Conservation (phyloP, 1,140 invertebrate genomes). For the Rhyacophila brunnea region DNA sequence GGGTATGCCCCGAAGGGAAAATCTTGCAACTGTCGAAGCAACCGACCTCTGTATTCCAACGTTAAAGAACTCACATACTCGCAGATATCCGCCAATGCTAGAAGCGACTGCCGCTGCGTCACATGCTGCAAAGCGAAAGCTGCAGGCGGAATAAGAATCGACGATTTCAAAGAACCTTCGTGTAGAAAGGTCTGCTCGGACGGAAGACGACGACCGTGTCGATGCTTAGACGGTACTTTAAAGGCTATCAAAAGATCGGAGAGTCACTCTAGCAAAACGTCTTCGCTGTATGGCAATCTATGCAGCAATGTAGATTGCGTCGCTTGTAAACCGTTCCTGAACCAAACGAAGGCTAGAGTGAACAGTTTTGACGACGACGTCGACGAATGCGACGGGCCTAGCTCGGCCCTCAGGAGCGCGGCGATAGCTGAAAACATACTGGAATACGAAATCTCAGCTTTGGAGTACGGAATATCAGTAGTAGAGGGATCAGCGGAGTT, state of each 20-base stretch:
- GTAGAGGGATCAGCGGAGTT: slow-evolving; percentile 41
- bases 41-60: slow-evolving; percentile 1
- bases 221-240: background rate
- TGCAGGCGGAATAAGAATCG: background rate
- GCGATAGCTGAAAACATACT: slow-evolving; percentile 27
- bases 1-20: background rate
- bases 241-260: too few species aligned
- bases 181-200: slow-evolving; percentile 8
- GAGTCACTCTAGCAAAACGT: too few species aligned
- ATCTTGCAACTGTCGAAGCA: slow-evolving; percentile 6
- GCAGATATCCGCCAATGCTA: background rate
- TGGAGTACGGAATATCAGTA: slow-evolving; percentile 46
- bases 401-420: slow-evolving; percentile 14
- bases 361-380: background rate
- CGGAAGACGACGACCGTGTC: slow-evolving; percentile 4
- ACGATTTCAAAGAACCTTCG: background rate
- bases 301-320: too few species aligned
- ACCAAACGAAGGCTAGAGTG: too few species aligned
- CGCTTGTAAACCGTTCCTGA: too few species aligned
- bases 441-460: slow-evolving; percentile 32
- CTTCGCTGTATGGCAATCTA: too few species aligned
- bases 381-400: slow-evolving; percentile 23
- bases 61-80: slow-evolving; percentile 12
- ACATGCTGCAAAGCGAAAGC: slow-evolving; percentile 7
- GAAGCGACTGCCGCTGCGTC: slow-evolving; percentile 9